A percentile compares a stretch with the other conserved stretches of the same genome.
phyloP scores from a whole-genome alignment of 2,888 invertebrate genomes.

The Brassicogethes aeneus region DNA sequence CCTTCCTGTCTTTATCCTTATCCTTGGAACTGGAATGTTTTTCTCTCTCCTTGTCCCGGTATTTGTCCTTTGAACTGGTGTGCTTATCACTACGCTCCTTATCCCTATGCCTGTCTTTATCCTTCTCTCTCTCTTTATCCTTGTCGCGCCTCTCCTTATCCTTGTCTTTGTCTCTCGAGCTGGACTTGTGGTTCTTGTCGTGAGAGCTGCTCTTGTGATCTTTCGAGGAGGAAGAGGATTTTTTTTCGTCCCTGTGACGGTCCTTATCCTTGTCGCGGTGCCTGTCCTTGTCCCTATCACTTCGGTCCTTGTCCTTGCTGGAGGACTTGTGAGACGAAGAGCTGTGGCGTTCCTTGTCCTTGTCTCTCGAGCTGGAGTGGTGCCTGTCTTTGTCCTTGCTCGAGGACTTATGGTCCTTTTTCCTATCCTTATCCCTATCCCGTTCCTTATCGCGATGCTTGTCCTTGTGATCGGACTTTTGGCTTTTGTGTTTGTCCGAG shows the following conservation, averaged over 20 bases:
- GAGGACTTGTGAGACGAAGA: constrained; percentile 24
- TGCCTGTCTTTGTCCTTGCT: constrained; percentile 34
- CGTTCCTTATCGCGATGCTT: constrained; percentile 53
- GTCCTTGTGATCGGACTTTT: constrained; percentile 54
- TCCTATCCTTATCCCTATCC: constrained; percentile 33
- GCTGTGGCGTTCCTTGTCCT: constrained; percentile 37
- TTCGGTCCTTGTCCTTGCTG: constrained; percentile 23
- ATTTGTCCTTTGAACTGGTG: constrained; percentile 39
- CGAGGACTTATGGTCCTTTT: constrained; percentile 28
- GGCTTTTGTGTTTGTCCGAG: constrained; percentile 45
- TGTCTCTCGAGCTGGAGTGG: constrained; percentile 30
- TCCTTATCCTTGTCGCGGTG: constrained; percentile 34
- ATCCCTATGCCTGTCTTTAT: constrained; percentile 30
- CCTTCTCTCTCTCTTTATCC: constrained; percentile 40
- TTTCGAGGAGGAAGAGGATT: constrained; percentile 36
- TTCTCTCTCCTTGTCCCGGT: constrained; percentile 26
- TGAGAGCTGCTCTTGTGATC: constrained; percentile 33
- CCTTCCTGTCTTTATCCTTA: constrained; percentile 52
- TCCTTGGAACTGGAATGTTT: constrained; percentile 41
- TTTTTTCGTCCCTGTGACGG: constrained; percentile 34
- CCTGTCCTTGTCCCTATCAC: constrained; percentile 29
- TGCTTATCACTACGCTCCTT: constrained; percentile 34
- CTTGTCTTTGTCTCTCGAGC: constrained; percentile 34
- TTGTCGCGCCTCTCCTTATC: constrained; percentile 28
- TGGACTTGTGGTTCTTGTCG: constrained; percentile 27